Base-by-base conservation (phyloP, 2,113 vertebrate genomes). In the Brienomyrus longianalis region DNA sequence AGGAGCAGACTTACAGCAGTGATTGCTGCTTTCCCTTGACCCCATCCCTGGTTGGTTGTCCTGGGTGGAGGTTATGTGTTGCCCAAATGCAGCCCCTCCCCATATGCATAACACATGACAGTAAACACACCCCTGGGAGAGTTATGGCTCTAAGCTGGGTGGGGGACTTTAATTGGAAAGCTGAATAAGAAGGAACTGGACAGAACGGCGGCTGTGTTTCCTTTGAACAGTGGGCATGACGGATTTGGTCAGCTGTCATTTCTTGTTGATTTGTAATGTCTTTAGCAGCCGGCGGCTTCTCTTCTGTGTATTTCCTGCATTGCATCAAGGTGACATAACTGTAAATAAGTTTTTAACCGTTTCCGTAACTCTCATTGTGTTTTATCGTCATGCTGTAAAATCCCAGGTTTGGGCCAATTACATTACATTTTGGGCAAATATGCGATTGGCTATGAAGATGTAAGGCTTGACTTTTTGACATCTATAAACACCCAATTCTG, bases 161-260 rank as follows among this genome's bases (percentile, higher is more conserved):
- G 91, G 90, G 66, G 89, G 87, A 92, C 92, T 89, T 94, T 94
- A 94, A 95, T 95, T 93, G 93, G 95, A 94, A 94, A 92, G 93
- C 93, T 92, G 93, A 94, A 94, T 94, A 92, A 94, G 93, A 95
- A 91, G 91, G 93, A 95, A 95, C 92, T 92, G 92, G 92, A 93
- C 93, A 93, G 94, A 96, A 94, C 92, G 50, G 88, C 89, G 7
- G 91, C 91, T 66, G 51, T 94, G 91, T 95, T 95, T 88, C 92
- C 92, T 93, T 90, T 95, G 94, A 95, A 94, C 94, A 93, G 94
- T 94, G 90, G 92, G 88, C 21, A 88, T 95, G 94, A 95, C 95
- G 93, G 94, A 95, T 95, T 94, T 92, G 92, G 90, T 88, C 77
- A 84, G 91, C 91, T 94, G 94, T 93, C 93, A 89, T 92, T 92